These are phyloP conservation scores for Drosophila pseudoobscura DNA, from an alignment of 1,140 invertebrate species.

Conservation along the genomic window DNA sequence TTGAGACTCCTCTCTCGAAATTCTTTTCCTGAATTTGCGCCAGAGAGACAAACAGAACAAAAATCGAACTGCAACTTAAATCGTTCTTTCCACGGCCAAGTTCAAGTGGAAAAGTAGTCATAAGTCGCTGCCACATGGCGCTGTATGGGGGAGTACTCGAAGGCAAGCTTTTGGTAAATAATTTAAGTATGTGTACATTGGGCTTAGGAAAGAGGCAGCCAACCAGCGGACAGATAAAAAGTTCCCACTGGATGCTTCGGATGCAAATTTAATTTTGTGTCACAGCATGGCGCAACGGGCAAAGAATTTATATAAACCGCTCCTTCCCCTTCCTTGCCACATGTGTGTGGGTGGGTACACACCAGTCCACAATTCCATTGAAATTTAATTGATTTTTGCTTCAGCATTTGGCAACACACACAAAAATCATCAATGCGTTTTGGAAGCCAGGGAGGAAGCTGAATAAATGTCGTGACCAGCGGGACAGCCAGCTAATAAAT, in stretches of 20 bases:
- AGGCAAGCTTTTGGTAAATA: constrained; percentile 59
- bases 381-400: constrained; percentile 68
- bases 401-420: constrained; percentile 17
- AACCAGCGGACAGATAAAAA: constrained; percentile 24
- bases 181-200: constrained; percentile 64
- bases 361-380: constrained; percentile 42
- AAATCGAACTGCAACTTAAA: constrained; percentile 36
- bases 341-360: background rate
- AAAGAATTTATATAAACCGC: constrained; percentile 48
- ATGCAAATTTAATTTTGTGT: constrained; percentile 62
- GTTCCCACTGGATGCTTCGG: constrained; percentile 25
- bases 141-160: constrained; percentile 9
- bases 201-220: constrained; percentile 13
- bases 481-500: constrained; percentile 5
- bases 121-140: constrained; percentile 43
- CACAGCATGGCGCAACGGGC: constrained; percentile 47
- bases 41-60: constrained; percentile 2
- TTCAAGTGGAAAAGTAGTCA: constrained; percentile 65
- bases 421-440: constrained; percentile 26
- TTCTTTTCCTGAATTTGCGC: constrained; percentile 18
- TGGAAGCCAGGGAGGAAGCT: constrained; percentile 13
- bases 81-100: constrained; percentile 47
- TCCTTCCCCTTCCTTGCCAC: background rate
- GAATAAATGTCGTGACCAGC: constrained; percentile 28
- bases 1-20: background rate